phyloP scores from a whole-genome alignment of 2,888 invertebrate species.

The Tetragnatha montana region DNA sequence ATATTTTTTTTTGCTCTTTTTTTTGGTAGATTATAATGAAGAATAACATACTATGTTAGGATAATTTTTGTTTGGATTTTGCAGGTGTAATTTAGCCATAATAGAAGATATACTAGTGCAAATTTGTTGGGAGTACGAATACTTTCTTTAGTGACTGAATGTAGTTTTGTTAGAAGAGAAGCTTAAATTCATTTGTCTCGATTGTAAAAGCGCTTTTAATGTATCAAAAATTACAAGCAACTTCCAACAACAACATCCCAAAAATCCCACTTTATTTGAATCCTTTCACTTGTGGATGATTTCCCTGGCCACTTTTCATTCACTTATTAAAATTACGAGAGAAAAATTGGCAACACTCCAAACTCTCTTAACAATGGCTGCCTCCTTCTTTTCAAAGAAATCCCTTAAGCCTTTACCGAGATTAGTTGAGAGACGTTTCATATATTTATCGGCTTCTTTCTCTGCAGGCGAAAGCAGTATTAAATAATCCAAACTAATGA shows the following conservation, averaged over 20 bases:
- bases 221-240: not conserved
- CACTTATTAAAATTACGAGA: not conserved
- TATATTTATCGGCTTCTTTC: constrained; percentile 45
- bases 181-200: no score
- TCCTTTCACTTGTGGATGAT: not conserved
- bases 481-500: constrained; percentile 35
- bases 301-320: not conserved
- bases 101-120: no score
- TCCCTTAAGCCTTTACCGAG: constrained; percentile 46
- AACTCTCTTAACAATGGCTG: constrained; percentile 32
- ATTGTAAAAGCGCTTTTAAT: no score
- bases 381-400: not conserved
- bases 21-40: no score
- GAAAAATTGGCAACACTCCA: constrained; percentile 30
- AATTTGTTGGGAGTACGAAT: no score
- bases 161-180: no score
- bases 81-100: no score
- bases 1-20: no score
- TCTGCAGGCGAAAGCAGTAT: constrained; percentile 10
- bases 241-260: not conserved
- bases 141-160: no score
- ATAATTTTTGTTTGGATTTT: no score
- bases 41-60: no score
- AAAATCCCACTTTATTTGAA: not conserved
- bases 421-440: constrained; percentile 19